Conservation (phyloP, 1,140 invertebrate species). For the Oryzaephilus surinamensis region DNA sequence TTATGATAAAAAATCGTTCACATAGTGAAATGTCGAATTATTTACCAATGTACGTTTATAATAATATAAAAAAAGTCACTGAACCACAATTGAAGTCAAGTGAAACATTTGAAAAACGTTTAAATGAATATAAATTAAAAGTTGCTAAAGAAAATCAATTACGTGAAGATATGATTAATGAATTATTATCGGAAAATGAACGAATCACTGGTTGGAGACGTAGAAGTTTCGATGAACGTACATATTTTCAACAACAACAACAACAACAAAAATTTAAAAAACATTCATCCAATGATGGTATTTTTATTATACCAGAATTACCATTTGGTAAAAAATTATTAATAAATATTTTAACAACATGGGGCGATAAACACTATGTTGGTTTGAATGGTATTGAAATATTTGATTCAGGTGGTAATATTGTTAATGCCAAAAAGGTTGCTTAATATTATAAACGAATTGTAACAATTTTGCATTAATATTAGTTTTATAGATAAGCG, state of each 20-base stretch:
- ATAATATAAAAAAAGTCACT: conserved; percentile 17
- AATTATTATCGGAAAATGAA: conserved; percentile 29
- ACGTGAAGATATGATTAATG: conserved; percentile 27
- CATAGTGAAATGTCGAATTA: conserved; percentile 28
- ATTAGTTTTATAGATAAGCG: conserved; percentile 39
- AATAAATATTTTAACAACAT: conserved; percentile 62
- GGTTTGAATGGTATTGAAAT: conserved; percentile 73
- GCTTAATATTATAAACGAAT: conserved; percentile 4
- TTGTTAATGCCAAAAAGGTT: conserved; percentile 46
- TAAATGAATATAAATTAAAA: conserved; percentile 23
- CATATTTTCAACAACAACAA: neutral
- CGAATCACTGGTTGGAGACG: conserved; percentile 16
- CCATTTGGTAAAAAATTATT: conserved; percentile 55
- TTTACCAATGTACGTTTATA: conserved; percentile 20
- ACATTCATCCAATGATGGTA: neutral
- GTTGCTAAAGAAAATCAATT: conserved; percentile 27
- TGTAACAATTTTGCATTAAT: conserved; percentile 5
- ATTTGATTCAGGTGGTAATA: conserved; percentile 53
- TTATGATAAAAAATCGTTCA: conserved; percentile 14
- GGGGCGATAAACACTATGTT: conserved; percentile 74
- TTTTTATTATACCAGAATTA: conserved; percentile 55
- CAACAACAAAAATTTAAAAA: neutral
- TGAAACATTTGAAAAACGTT: conserved; percentile 13
- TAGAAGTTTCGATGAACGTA: neutral
- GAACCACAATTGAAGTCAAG: conserved; percentile 7